A percentile compares a stretch with the other conserved stretches of the same genome.
phyloP scores from a whole-genome alignment of 2,113 vertebrate genomes.

The Thermophis baileyi region DNA sequence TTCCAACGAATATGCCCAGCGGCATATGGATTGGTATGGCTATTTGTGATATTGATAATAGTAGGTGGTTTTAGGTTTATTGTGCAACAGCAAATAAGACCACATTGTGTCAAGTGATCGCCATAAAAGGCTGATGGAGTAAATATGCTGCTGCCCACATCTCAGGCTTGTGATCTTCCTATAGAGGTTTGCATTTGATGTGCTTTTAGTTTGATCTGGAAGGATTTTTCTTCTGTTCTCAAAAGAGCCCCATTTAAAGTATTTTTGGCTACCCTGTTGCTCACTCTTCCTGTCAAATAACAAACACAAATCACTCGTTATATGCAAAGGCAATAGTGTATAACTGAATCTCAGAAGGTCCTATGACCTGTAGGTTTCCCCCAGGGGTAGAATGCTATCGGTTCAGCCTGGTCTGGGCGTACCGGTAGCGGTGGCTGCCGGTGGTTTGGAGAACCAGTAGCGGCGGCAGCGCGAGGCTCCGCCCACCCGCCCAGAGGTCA shows the following conservation, averaged over 20 bases:
- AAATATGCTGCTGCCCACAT: neutral
- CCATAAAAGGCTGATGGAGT: neutral
- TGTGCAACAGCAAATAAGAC: neutral
- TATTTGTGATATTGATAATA: neutral
- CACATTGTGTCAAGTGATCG: neutral
- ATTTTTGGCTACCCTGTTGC: neutral
- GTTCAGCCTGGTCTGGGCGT: too few species aligned
- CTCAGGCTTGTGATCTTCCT: neutral
- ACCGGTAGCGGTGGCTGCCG: too few species aligned
- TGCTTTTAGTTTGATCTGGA: neutral
- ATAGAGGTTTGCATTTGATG: neutral
- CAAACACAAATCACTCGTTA: neutral
- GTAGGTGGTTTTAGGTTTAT: neutral
- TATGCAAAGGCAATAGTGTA: neutral
- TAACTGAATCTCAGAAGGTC: neutral
- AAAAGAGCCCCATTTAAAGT: neutral
- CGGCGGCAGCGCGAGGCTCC: too few species aligned
- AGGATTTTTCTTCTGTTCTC: neutral
- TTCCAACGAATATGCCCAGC: neutral
- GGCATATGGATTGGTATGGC: neutral
- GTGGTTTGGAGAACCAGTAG: too few species aligned
- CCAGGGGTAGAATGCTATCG: too few species aligned
- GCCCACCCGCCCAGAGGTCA: too few species aligned
- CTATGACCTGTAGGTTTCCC: neutral
- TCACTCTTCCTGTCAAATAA: neutral